Percentiles rank a stretch among this genome's conserved stretches.
Evolutionary conservation across 2,888 invertebrate species (phyloP).

Genomic region (Desoria tigrina): DNA sequence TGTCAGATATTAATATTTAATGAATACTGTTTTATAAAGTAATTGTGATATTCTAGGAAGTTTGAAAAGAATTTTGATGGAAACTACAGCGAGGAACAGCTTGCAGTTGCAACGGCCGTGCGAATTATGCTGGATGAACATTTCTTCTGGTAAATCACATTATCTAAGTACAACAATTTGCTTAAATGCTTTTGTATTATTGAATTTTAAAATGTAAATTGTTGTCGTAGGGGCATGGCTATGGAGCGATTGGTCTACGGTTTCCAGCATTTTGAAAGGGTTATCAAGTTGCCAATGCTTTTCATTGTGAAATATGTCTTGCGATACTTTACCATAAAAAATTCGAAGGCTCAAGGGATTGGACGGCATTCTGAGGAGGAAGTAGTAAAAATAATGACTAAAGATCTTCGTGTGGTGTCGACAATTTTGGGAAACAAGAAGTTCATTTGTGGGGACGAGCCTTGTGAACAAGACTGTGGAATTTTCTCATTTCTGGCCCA

Average conservation of each 20-base stretch:
- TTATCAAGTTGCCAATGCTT: conserved; percentile 10
- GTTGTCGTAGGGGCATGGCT: conserved; percentile 36
- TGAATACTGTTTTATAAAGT: neutral
- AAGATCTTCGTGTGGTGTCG: conserved; percentile 41
- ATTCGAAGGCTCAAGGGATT: conserved; percentile 40
- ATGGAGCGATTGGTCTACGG: conserved; percentile 34
- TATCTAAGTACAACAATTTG: conserved; percentile 7
- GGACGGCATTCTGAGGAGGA: conserved; percentile 44
- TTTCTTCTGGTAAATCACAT: conserved; percentile 55
- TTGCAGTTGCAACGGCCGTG: conserved; percentile 55
- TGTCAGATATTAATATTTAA: neutral
- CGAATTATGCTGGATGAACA: conserved; percentile 57
- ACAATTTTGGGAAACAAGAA: conserved; percentile 41
- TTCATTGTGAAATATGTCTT: neutral
- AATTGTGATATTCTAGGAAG: conserved; percentile 44
- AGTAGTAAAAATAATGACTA: conserved; percentile 30
- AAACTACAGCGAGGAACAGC: conserved; percentile 54
- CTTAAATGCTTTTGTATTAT: neutral
- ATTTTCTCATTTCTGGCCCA: conserved; percentile 57
- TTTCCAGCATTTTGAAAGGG: neutral
- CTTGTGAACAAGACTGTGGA: conserved; percentile 55
- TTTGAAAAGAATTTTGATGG: conserved; percentile 54
- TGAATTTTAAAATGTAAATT: too few species aligned
- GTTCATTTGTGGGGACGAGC: conserved; percentile 47
- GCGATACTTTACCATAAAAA: conserved; percentile 4